Percentiles rank a stretch among this genome's conserved stretches.
Evolutionary conservation across 2,113 vertebrate species (phyloP).

Genomic region (Oreochromis spilurus): DNA sequence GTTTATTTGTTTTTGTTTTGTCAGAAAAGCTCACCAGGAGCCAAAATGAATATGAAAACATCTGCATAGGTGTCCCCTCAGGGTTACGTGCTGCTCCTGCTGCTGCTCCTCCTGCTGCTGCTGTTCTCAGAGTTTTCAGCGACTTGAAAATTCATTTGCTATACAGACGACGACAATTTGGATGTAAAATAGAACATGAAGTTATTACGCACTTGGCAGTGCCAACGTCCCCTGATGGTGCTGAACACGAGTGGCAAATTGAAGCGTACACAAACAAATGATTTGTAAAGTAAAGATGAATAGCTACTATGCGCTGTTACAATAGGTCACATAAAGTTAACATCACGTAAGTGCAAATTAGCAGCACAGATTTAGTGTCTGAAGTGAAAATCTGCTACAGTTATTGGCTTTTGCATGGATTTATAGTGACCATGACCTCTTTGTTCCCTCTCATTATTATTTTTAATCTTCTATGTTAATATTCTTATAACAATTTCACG

Average conservation of each 20-base stretch:
- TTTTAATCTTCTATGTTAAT: slow-evolving; percentile 38
- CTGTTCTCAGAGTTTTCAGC: slow-evolving; percentile 20
- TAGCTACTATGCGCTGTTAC: not conserved
- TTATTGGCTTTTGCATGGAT: not conserved
- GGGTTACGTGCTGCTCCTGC: not conserved
- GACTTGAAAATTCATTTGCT: slow-evolving; percentile 46
- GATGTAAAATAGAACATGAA: slow-evolving; percentile 43
- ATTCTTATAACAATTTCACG: slow-evolving; percentile 19
- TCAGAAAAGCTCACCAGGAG: slow-evolving; percentile 60
- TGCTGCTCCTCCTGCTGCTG: not conserved
- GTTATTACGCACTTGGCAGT: slow-evolving; percentile 27
- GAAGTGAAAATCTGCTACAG: not conserved
- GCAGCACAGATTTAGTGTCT: not conserved
- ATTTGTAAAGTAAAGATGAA: slow-evolving; percentile 34
- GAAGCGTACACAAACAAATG: slow-evolving; percentile 21
- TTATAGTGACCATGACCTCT: not conserved
- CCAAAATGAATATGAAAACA: slow-evolving; percentile 66
- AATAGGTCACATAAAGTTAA: slow-evolving; percentile 31
- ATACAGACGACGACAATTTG: slow-evolving; percentile 34
- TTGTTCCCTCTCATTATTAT: slow-evolving; percentile 3
- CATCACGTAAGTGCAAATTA: slow-evolving; percentile 20
- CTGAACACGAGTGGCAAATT: slow-evolving; percentile 44
- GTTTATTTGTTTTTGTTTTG: slow-evolving; percentile 64
- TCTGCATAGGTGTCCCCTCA: slow-evolving; percentile 53
- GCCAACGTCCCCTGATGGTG: slow-evolving; percentile 23